Evolutionary conservation across 2,113 vertebrate genomes (phyloP).

Genomic region (Rhabdornis inornatus): DNA sequence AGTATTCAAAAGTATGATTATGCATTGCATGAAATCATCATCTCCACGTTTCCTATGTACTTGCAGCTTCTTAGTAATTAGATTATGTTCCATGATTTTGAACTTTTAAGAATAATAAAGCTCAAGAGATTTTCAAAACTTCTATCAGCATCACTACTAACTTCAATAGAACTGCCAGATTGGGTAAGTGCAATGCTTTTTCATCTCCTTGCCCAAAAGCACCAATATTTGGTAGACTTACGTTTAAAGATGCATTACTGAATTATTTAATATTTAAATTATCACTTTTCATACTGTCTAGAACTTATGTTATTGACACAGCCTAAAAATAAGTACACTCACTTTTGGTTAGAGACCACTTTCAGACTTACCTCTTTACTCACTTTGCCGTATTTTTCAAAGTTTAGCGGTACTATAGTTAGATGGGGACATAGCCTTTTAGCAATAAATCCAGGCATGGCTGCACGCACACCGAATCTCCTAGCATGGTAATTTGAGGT

Average conservation of each 20-base stretch:
- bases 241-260: background rate
- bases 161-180: background rate
- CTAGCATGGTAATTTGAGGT: conserved; percentile 97
- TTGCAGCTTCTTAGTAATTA: background rate
- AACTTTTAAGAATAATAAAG: background rate
- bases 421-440: conserved; percentile 92
- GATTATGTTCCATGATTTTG: background rate
- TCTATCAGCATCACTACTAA: background rate
- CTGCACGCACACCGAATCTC: conserved; percentile 92
- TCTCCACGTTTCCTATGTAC: background rate
- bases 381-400: conserved; percentile 89
- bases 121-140: background rate
- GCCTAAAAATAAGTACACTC: background rate
- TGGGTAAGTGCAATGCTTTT: background rate
- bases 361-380: conserved; percentile 85
- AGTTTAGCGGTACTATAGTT: conserved; percentile 88
- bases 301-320: background rate
- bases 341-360: background rate
- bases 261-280: background rate
- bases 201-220: background rate
- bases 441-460: conserved; percentile 98
- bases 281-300: background rate
- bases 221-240: background rate
- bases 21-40: background rate
- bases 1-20: background rate